Evolutionary conservation across 2,797 vertebrate species (phyloP).

Genomic region (Tympanoctomys barrerae): DNA sequence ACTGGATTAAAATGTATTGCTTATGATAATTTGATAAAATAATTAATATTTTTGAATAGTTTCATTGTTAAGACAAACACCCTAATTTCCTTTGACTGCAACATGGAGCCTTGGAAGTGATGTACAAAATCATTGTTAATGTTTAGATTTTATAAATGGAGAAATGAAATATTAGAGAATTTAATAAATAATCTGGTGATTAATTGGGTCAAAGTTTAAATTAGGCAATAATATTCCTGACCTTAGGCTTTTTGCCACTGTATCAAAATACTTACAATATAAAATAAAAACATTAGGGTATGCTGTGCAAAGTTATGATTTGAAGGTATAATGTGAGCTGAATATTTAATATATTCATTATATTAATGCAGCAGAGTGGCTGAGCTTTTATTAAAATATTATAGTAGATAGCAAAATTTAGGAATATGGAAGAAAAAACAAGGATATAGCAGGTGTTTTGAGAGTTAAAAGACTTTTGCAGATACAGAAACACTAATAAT

Average conservation of each 20-base stretch:
- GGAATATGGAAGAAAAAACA: background rate
- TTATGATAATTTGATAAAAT: slow-evolving; percentile 2
- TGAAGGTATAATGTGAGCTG: background rate
- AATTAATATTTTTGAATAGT: slow-evolving; percentile 1
- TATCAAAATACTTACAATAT: background rate
- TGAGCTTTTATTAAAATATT: background rate
- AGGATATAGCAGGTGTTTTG: background rate
- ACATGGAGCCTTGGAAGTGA: background rate
- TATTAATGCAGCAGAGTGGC: background rate
- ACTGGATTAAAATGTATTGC: background rate
- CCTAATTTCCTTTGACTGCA: background rate
- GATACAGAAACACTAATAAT: background rate
- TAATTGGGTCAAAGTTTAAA: background rate
- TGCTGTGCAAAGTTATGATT: background rate
- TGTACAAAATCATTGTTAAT: background rate
- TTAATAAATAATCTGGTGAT: background rate
- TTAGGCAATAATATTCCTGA: background rate
- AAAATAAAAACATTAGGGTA: accelerated
- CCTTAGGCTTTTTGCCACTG: background rate
- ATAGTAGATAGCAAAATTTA: background rate
- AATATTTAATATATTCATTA: background rate
- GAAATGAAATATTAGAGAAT: background rate
- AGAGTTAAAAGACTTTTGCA: background rate
- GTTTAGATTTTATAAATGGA: background rate
- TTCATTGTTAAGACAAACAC: background rate